A percentile compares a stretch with the other conserved stretches of the same genome.
These are phyloP conservation scores for Danio rerio DNA, from an alignment of 2,113 vertebrate genomes.

Conservation along the genomic window DNA sequence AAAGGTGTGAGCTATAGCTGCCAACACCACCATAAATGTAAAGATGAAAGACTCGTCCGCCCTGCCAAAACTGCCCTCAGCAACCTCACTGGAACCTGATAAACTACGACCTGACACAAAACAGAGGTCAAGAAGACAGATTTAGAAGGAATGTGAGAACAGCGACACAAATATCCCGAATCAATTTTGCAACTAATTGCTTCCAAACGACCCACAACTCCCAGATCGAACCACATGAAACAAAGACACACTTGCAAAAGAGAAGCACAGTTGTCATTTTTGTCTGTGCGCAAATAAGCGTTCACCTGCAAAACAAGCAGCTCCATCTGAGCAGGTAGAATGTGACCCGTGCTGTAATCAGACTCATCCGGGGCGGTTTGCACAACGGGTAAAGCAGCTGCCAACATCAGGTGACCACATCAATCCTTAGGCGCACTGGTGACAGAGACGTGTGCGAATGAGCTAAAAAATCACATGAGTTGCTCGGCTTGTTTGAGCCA, in stretches of 20 bases:
- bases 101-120: neutral
- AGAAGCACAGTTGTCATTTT: neutral
- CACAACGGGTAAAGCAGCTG: conserved; percentile 8
- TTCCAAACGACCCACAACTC: neutral
- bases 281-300: neutral
- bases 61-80: conserved; percentile 38
- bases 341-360: conserved; percentile 33
- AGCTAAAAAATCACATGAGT: conserved; percentile 39
- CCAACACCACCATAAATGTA: conserved; percentile 59
- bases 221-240: neutral
- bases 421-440: conserved; percentile 32
- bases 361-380: conserved; percentile 27
- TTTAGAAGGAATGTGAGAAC: conserved; percentile 19
- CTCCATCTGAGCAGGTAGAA: conserved; percentile 22
- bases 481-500: conserved; percentile 37
- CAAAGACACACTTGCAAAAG: neutral
- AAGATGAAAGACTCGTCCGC: conserved; percentile 49
- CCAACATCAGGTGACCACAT: conserved; percentile 46
- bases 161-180: neutral
- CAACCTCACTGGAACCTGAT: conserved; percentile 33
- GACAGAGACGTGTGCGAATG: conserved; percentile 17
- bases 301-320: neutral
- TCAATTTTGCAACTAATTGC: neutral
- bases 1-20: conserved; percentile 76
- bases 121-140: conserved; percentile 6